Evolutionary conservation across 2,888 invertebrate species (phyloP), one percentile per base, ranked within the genome.

Genomic region (Drosophila leonis): DNA sequence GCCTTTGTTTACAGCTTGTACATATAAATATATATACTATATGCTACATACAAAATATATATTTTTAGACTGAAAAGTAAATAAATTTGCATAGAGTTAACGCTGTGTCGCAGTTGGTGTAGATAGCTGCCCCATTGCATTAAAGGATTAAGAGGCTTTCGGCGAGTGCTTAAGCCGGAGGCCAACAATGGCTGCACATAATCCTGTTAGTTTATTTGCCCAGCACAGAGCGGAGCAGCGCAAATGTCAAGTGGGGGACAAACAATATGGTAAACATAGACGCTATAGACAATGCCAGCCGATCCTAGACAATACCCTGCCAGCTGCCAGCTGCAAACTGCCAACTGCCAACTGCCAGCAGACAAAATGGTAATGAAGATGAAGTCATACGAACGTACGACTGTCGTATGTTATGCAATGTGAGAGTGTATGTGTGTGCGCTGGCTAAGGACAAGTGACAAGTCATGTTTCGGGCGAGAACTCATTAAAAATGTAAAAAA

Each of bases 121-220:
- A 55, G 57, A 46, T 24, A 55, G 67, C 72, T 24, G 62, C 15
- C 44, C 54, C 52, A 33, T 48, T 49, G 82, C 80, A 82, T 81
- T 76, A 87, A 87, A 85, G 89, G 88, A 85, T 87, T 89, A 84
- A 73, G 63, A 72, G 61, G 44, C 56, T 62, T 67, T 65, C 75
- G 62, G 65, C 61, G 48, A 59, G 63, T 52, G 64, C 54, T 60
- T 63, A 60, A 65, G 78, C 60, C 71, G 33, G 49, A 59, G 81
- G 62, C 74, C 65, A 66, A 84, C 87, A 80, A 77, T 83, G 76
- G 72, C 42, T 63, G 61, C 65, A 75, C 78, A 79, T 86, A 89
- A 89, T 88, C 88, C 85, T 88, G 90, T 88, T 88, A 88, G 85
- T 83, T 83, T 82, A 74, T 80, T 77, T 85, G 65, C 83, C 55